These are phyloP conservation scores for Actenoides hombroni DNA, from an alignment of 2,113 vertebrate species.

Conservation along the genomic window DNA sequence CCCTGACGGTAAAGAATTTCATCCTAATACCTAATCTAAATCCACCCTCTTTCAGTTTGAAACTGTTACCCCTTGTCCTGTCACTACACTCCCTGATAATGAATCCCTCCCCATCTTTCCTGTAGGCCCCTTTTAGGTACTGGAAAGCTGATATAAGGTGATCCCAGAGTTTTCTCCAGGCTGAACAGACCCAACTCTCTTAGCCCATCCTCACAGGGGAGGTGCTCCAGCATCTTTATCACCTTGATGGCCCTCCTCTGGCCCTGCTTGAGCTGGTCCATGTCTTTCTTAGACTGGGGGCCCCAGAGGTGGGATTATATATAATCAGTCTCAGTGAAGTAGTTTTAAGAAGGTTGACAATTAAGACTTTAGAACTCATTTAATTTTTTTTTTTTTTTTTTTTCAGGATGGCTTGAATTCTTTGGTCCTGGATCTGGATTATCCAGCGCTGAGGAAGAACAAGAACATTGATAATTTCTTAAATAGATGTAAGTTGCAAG, in stretches of 20 bases:
- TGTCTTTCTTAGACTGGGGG: not conserved
- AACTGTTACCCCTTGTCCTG: not conserved
- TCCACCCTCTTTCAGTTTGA: not conserved
- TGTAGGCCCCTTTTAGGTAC: not conserved
- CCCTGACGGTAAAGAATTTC: not conserved
- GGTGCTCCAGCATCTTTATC: not conserved
- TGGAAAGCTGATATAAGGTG: not conserved
- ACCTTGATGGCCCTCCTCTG: not conserved
- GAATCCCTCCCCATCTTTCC: not conserved
- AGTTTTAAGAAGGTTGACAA: constrained; percentile 4
- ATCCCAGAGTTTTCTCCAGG: not conserved
- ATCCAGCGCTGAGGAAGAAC: constrained; percentile 96
- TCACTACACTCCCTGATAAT: not conserved
- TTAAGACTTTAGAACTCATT: constrained; percentile 36
- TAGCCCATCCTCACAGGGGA: not conserved
- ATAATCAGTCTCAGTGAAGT: not conserved
- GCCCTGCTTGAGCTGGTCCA: not conserved
- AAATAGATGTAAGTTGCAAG: constrained; percentile 94
- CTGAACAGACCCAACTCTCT: not conserved
- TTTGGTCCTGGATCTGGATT: constrained; percentile 95
- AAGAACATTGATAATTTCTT: constrained; percentile 99
- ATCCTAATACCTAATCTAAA: not conserved
- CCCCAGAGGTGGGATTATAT: not conserved
- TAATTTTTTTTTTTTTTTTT: constrained; percentile 22
- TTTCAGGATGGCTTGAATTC: constrained; percentile 94